A percentile compares a stretch with the other conserved stretches of the same genome.
phyloP scores from a whole-genome alignment of 2,888 invertebrate species.

The Hedychridium roseum region DNA sequence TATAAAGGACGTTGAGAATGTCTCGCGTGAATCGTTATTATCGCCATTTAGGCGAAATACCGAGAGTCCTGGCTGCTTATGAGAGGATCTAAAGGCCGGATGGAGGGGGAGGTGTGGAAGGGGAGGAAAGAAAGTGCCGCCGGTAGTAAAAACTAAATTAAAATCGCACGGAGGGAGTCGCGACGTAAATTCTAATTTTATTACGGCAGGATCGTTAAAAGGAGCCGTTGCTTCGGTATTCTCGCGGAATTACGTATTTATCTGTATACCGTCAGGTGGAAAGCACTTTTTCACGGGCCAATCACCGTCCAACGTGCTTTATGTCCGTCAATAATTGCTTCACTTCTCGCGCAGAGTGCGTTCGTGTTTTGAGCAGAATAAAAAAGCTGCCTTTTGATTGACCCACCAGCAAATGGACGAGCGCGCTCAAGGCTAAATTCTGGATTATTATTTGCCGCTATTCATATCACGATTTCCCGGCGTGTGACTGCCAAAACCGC shows the following conservation, averaged over 20 bases:
- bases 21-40: background rate
- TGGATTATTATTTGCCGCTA: background rate
- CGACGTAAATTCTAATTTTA: slow-evolving; percentile 6
- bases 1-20: background rate
- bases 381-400: too few relatives aligned
- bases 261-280: too few relatives aligned
- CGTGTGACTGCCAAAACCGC: background rate
- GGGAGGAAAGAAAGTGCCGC: background rate
- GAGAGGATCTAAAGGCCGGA: too few relatives aligned
- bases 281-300: background rate
- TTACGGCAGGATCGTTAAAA: slow-evolving; percentile 5
- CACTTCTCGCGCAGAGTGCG: background rate
- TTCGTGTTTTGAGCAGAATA: too few relatives aligned
- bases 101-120: background rate
- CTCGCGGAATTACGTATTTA: background rate
- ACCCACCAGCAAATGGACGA: too few relatives aligned
- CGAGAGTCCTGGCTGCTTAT: too few relatives aligned
- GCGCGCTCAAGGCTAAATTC: background rate
- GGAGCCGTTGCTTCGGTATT: background rate
- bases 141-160: slow-evolving; percentile 1
- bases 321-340: background rate
- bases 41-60: too few relatives aligned
- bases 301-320: background rate
- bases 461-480: background rate
- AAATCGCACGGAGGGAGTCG: background rate